Conservation (phyloP, 1,140 invertebrate species). For the Caenorhabditis tropicalis region DNA sequence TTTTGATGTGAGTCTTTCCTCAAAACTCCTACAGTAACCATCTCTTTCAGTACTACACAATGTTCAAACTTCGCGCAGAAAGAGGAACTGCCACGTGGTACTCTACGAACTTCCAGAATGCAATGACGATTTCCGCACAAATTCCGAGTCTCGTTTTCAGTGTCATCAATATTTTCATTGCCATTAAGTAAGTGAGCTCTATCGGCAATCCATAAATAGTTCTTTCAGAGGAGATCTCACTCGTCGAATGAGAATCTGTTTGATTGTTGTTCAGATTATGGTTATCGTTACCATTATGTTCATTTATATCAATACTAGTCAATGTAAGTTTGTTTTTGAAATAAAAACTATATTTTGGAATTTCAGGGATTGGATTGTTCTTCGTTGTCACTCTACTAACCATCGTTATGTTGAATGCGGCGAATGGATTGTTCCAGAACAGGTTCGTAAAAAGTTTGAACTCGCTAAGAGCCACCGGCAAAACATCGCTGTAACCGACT, state of each 20-base stretch:
- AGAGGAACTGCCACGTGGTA: neutral
- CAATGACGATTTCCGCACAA: conserved; percentile 18
- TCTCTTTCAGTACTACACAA: conserved; percentile 21
- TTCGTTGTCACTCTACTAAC: neutral
- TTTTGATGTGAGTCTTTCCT: neutral
- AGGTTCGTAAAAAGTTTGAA: too few species aligned
- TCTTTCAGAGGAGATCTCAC: conserved; percentile 10
- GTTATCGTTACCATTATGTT: neutral
- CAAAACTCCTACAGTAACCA: too few species aligned
- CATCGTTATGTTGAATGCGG: neutral
- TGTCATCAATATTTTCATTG: conserved; percentile 25
- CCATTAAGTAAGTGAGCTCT: neutral
- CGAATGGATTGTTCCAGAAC: neutral
- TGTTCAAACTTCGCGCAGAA: neutral
- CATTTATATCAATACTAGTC: neutral
- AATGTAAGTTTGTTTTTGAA: neutral
- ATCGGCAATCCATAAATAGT: neutral
- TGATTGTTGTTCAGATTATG: neutral
- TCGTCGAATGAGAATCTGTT: neutral
- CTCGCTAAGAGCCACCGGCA: too few species aligned
- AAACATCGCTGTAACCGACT: too few species aligned
- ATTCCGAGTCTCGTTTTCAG: neutral
- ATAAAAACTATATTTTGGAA: neutral
- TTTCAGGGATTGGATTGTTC: conserved; percentile 16
- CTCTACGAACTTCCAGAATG: neutral